Conservation (phyloP, 2,113 vertebrate species). For the Isurus oxyrinchus region DNA sequence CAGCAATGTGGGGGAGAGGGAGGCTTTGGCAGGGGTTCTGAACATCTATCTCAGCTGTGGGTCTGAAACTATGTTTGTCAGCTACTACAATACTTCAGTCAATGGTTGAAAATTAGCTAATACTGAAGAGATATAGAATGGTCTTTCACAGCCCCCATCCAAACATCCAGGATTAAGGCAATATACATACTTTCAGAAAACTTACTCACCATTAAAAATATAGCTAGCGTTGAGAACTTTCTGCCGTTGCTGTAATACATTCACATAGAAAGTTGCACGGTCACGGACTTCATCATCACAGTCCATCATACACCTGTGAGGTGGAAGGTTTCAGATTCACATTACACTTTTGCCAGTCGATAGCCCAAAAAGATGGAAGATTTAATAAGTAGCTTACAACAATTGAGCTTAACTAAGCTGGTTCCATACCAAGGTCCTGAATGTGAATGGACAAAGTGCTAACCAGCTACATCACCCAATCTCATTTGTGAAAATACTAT, state of each 20-base stretch:
- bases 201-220: slow-evolving; percentile 80
- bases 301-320: slow-evolving; percentile 95
- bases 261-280: slow-evolving; percentile 93
- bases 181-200: background rate
- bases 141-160: background rate
- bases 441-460: background rate
- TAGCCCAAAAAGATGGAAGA: background rate
- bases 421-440: background rate
- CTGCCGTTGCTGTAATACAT: slow-evolving; percentile 90
- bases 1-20: background rate
- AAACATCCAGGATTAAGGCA: background rate
- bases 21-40: background rate
- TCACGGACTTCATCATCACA: slow-evolving; percentile 92
- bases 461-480: background rate
- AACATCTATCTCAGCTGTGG: background rate
- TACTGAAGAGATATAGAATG: background rate
- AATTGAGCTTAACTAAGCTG: background rate
- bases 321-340: background rate
- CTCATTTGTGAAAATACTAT: background rate
- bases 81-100: background rate
- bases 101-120: background rate
- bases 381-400: background rate
- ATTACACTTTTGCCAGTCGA: background rate
- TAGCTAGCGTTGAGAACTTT: slow-evolving; percentile 87
- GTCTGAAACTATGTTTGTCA: background rate